Evolutionary conservation across 2,888 invertebrate genomes (phyloP).

Genomic region (Platypus cylindrus): DNA sequence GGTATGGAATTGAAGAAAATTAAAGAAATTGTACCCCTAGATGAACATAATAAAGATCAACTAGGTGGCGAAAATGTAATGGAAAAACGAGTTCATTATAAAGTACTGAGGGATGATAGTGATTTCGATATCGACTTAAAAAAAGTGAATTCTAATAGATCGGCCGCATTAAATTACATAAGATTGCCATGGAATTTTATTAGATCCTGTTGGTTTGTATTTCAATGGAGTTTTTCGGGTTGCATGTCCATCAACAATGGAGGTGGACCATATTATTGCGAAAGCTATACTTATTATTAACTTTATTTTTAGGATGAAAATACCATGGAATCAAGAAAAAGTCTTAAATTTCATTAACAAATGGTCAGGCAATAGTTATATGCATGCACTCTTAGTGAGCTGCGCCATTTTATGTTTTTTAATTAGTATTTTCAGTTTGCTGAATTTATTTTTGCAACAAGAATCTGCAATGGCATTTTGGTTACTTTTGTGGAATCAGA

Average conservation of each 20-base stretch:
- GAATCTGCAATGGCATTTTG: background rate
- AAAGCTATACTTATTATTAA: too few relatives aligned
- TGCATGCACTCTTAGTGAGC: slow-evolving; percentile 26
- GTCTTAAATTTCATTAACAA: slow-evolving; percentile 19
- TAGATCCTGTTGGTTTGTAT: too few relatives aligned
- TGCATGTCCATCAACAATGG: too few relatives aligned
- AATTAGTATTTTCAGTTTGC: slow-evolving; percentile 28
- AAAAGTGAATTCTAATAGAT: background rate
- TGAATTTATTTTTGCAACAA: slow-evolving; percentile 28
- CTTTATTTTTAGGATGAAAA: too few relatives aligned
- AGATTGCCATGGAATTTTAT: background rate
- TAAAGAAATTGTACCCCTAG: slow-evolving; percentile 25
- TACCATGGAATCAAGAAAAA: too few relatives aligned
- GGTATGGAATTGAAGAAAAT: slow-evolving; percentile 33
- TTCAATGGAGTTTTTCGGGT: too few relatives aligned
- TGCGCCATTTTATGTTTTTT: slow-evolving; percentile 32
- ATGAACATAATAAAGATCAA: slow-evolving; percentile 1
- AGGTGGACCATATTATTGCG: too few relatives aligned
- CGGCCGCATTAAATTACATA: background rate
- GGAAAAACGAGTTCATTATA: background rate
- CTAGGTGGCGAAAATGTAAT: background rate
- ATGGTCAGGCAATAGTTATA: slow-evolving; percentile 23
- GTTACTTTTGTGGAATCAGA: slow-evolving; percentile 8
- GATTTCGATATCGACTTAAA: background rate
- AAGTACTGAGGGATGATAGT: background rate